Conservation (phyloP, 2,797 vertebrate species). For the Myripristis jacobus region DNA sequence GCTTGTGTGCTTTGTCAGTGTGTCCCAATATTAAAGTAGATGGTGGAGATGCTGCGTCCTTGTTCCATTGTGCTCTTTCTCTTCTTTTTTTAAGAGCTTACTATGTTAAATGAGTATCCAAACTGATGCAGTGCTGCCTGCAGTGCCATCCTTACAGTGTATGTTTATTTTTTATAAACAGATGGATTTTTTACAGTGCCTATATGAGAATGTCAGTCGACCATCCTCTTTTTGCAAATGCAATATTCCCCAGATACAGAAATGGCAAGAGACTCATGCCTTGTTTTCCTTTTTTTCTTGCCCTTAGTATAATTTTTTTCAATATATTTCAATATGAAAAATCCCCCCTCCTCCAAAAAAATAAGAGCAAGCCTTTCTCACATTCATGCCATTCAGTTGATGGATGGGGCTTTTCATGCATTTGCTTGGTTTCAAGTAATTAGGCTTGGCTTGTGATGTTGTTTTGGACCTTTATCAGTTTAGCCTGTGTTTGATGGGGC, state of each 20-base stretch:
- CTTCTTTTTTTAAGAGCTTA: too few species aligned
- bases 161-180: too few species aligned
- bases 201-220: neutral
- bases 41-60: neutral
- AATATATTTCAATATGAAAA: constrained; percentile 9
- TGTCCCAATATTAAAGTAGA: too few species aligned
- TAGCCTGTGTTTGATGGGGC: constrained; percentile 23
- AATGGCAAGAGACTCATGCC: too few species aligned
- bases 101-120: neutral
- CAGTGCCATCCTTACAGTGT: too few species aligned
- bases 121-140: neutral
- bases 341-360: constrained; percentile 22
- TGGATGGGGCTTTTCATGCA: constrained; percentile 48
- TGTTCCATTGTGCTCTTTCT: neutral
- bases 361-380: constrained; percentile 17
- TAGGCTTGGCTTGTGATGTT: constrained; percentile 40
- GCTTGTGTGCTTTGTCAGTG: too few species aligned
- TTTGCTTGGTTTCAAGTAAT: constrained; percentile 48
- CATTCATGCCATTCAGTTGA: constrained; percentile 32
- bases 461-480: constrained; percentile 59
- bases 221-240: neutral
- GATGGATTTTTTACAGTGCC: too few species aligned
- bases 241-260: neutral
- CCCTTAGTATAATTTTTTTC: neutral
- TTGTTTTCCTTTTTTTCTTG: neutral